These are phyloP conservation scores for Watsonalla cultraria DNA, from an alignment of 2,888 invertebrate genomes.

Conservation along the genomic window DNA sequence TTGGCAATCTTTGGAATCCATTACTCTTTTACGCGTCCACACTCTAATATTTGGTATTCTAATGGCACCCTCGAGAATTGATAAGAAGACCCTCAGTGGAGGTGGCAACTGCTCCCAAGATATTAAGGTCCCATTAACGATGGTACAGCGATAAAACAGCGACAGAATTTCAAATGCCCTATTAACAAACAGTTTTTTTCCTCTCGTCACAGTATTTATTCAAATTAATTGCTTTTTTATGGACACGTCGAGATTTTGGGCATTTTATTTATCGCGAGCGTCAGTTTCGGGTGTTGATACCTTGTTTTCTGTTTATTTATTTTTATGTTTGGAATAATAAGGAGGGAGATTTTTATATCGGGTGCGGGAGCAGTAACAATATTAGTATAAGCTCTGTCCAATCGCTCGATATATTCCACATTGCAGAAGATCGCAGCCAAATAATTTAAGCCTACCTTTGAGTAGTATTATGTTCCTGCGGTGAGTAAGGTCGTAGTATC, in stretches of 20 bases:
- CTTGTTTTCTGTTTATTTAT: conserved; percentile 6
- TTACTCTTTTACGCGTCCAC: background rate
- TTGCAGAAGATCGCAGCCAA: no score
- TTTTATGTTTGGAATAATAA: background rate
- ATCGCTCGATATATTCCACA: no score
- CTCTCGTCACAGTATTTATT: conserved; percentile 46
- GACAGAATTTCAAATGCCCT: conserved; percentile 59
- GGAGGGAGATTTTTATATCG: no score
- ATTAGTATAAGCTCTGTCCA: no score
- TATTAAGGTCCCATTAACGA: conserved; percentile 61
- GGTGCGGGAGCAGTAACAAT: no score
- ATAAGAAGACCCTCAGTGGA: conserved; percentile 36
- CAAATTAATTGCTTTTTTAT: conserved; percentile 71
- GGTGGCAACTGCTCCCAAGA: conserved; percentile 49
- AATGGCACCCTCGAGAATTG: conserved; percentile 49
- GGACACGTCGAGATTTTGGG: conserved; percentile 31
- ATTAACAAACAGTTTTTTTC: conserved; percentile 49
- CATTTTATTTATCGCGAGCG: conserved; percentile 24
- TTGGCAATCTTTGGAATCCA: background rate
- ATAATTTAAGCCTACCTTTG: no score
- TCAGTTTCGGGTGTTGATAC: conserved; percentile 6
- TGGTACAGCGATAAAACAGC: conserved; percentile 48
- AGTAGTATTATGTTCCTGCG: no score
- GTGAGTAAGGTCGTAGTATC: no score
- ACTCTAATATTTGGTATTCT: conserved; percentile 41